phyloP scores from a whole-genome alignment of 2,888 invertebrate species.

The Rhingia rostrata region DNA sequence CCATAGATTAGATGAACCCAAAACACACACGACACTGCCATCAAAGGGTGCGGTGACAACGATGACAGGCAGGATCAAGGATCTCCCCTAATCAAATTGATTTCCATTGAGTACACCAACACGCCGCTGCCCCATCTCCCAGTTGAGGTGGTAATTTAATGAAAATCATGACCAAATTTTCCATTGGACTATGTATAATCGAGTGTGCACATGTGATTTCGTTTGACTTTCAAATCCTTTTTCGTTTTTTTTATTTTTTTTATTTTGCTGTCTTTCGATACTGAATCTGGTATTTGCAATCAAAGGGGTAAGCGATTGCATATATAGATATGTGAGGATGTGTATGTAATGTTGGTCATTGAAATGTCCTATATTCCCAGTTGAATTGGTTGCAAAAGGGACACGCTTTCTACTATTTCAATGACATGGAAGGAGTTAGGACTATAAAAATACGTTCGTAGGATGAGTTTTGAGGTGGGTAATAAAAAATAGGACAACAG shows the following conservation, averaged over 20 bases:
- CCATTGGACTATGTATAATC: slow-evolving; percentile 41
- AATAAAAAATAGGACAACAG: slow-evolving; percentile 53
- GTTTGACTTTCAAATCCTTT: slow-evolving; percentile 55
- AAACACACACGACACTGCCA: not conserved
- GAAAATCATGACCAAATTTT: slow-evolving; percentile 35
- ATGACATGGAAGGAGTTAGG: slow-evolving; percentile 17
- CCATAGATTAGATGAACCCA: not conserved
- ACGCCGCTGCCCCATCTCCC: not conserved
- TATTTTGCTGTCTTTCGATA: slow-evolving; percentile 22
- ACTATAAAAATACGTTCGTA: slow-evolving; percentile 25
- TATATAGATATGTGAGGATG: not conserved
- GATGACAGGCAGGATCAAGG: slow-evolving; percentile 31
- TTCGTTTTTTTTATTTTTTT: slow-evolving; percentile 3
- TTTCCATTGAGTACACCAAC: slow-evolving; percentile 18
- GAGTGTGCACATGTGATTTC: slow-evolving; percentile 49
- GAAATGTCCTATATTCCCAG: slow-evolving; percentile 25
- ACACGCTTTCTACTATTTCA: slow-evolving; percentile 37
- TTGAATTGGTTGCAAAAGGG: slow-evolving; percentile 35
- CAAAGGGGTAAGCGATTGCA: slow-evolving; percentile 11
- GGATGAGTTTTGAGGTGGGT: slow-evolving; percentile 18
- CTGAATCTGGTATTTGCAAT: slow-evolving; percentile 28
- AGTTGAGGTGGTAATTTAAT: slow-evolving; percentile 54
- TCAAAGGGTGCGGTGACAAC: not conserved
- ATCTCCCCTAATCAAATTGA: slow-evolving; percentile 45
- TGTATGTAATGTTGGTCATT: slow-evolving; percentile 13